Percentiles rank a stretch among this genome's conserved stretches.
Evolutionary conservation across 1,140 invertebrate species (phyloP).

Genomic region (Notospermus geniculatus): DNA sequence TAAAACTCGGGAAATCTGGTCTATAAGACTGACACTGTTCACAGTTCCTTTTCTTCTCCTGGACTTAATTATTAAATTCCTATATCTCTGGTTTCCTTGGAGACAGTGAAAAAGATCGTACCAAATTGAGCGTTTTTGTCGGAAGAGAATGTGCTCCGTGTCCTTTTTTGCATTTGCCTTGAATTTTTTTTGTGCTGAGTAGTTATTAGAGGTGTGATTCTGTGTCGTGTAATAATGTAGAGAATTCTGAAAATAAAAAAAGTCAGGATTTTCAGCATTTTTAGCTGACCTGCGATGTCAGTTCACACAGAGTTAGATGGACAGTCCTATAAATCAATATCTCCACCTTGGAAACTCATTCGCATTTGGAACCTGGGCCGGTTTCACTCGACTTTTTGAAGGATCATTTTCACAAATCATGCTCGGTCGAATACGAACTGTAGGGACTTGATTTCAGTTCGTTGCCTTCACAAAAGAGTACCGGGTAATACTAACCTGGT

Average conservation of each 20-base stretch:
- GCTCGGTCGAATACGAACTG: too few relatives aligned
- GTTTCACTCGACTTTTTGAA: too few relatives aligned
- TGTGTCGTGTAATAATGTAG: background rate
- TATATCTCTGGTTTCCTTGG: constrained; percentile 7
- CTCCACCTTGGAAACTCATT: too few relatives aligned
- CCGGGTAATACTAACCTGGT: background rate
- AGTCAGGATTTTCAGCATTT: too few relatives aligned
- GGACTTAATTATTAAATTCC: background rate
- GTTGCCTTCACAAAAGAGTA: too few relatives aligned
- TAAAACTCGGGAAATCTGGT: constrained; percentile 74
- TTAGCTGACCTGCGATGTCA: too few relatives aligned
- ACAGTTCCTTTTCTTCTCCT: background rate
- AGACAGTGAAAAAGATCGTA: constrained; percentile 12
- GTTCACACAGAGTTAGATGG: too few relatives aligned
- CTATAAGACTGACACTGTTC: constrained; percentile 58
- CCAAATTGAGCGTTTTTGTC: constrained; percentile 8
- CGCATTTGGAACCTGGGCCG: too few relatives aligned
- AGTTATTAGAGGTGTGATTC: background rate
- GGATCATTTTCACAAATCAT: too few relatives aligned
- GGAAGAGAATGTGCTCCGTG: background rate
- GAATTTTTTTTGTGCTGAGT: background rate
- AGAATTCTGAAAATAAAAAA: background rate
- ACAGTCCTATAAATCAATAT: too few relatives aligned
- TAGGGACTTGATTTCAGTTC: too few relatives aligned
- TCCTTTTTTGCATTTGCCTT: background rate